These are phyloP conservation scores for Rhabdomys dilectus DNA, from an alignment of 2,113 vertebrate genomes.

Conservation along the genomic window DNA sequence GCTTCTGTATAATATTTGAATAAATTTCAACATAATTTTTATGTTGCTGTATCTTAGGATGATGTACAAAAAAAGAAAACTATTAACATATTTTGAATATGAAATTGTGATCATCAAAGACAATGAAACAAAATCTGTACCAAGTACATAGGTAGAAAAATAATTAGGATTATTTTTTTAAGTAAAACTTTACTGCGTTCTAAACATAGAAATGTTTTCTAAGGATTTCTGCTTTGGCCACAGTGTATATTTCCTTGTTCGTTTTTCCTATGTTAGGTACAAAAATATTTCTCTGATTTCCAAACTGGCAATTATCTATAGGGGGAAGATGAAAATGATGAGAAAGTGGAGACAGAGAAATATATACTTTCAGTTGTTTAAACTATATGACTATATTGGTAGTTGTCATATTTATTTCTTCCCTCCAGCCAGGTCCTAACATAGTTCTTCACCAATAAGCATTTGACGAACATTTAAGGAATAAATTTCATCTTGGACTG, in stretches of 20 bases:
- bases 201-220: constrained; percentile 36
- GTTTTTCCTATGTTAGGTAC: neutral
- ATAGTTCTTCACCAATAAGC: neutral
- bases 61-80: constrained; percentile 48
- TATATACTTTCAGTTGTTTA: neutral
- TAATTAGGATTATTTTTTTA: neutral
- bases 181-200: constrained; percentile 9
- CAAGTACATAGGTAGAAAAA: constrained; percentile 26
- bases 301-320: neutral
- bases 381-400: neutral
- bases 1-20: constrained; percentile 31
- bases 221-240: neutral
- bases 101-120: constrained; percentile 58
- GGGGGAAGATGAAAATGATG: neutral
- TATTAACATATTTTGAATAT: constrained; percentile 47
- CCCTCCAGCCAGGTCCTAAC: neutral
- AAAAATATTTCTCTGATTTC: constrained; percentile 45
- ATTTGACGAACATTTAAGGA: constrained; percentile 46
- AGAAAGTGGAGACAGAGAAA: neutral
- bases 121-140: constrained; percentile 52
- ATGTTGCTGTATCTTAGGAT: neutral
- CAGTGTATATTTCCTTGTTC: constrained; percentile 7
- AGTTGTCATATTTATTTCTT: constrained; percentile 14
- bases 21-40: constrained; percentile 41
- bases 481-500: constrained; percentile 50